phyloP scores from a whole-genome alignment of 2,797 vertebrate species.

The Varecia variegata region DNA sequence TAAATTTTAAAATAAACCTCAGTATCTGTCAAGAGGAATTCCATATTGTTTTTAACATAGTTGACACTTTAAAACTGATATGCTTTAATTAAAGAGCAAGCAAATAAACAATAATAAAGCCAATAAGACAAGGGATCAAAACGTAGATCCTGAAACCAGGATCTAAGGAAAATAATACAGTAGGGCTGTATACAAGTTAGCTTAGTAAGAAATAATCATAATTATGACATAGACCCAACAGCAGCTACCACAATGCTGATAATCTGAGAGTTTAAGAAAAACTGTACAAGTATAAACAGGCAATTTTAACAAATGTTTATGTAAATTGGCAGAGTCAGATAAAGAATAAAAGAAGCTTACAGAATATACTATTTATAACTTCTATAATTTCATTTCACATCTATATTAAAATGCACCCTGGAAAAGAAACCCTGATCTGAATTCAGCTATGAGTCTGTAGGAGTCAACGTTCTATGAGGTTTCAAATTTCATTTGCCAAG shows the following conservation, averaged over 20 bases:
- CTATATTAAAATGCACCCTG: conserved; percentile 78
- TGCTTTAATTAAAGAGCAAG: conserved; percentile 70
- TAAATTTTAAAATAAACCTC: conserved; percentile 62
- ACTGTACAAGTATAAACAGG: conserved; percentile 85
- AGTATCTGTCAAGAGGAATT: conserved; percentile 64
- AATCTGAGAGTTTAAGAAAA: conserved; percentile 77
- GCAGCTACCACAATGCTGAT: conserved; percentile 53
- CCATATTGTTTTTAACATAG: conserved; percentile 32
- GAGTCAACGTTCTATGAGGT: conserved; percentile 11
- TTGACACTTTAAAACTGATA: conserved; percentile 40
- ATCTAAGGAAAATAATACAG: conserved; percentile 57
- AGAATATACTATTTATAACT: conserved; percentile 72
- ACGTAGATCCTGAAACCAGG: conserved; percentile 61
- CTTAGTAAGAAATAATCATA: conserved; percentile 73
- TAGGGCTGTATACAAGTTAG: conserved; percentile 61
- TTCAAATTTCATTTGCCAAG: conserved; percentile 84
- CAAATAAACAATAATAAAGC: conserved; percentile 72
- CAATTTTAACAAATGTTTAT: conserved; percentile 75
- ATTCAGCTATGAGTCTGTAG: conserved; percentile 70
- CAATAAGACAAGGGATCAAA: conserved; percentile 45
- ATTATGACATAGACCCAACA: conserved; percentile 71
- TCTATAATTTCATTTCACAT: conserved; percentile 73
- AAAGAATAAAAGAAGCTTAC: conserved; percentile 70
- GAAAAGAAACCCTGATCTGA: conserved; percentile 80
- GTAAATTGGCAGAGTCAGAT: conserved; percentile 77